Evolutionary conservation across 2,888 invertebrate genomes (phyloP).

Genomic region (Apamea crenata): DNA sequence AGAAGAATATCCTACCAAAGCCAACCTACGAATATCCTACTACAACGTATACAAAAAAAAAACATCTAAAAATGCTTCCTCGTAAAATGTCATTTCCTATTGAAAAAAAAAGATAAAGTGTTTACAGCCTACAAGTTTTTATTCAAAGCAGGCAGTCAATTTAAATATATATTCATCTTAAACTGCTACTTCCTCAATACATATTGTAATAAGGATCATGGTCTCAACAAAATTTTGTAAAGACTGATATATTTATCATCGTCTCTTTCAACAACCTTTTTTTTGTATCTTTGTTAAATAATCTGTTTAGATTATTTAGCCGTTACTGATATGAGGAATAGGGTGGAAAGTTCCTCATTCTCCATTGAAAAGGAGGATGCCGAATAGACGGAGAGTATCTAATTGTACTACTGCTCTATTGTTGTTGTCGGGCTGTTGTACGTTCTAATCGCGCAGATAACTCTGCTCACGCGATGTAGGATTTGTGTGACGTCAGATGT

Average conservation of each 20-base stretch:
- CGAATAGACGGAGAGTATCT: background rate
- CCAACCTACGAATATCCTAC: too few relatives aligned
- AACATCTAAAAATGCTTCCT: constrained; percentile 12
- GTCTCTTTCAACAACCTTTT: background rate
- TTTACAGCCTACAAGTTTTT: constrained; percentile 26
- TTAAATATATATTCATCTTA: constrained; percentile 48
- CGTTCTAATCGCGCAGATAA: background rate
- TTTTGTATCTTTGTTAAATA: background rate
- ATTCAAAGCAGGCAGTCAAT: constrained; percentile 52
- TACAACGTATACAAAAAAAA: background rate
- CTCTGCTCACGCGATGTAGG: background rate
- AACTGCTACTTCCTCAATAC: constrained; percentile 47
- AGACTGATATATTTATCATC: constrained; percentile 3
- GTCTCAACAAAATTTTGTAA: constrained; percentile 7
- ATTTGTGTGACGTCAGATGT: background rate
- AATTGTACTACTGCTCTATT: background rate
- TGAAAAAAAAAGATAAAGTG: constrained; percentile 19
- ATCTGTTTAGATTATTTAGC: background rate
- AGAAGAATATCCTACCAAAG: background rate
- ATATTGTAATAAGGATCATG: constrained; percentile 29
- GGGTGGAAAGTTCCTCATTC: background rate
- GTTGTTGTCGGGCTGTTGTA: background rate
- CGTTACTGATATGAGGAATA: background rate
- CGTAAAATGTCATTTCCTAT: constrained; percentile 39
- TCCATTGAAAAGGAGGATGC: background rate